Evolutionary conservation across 1,140 invertebrate genomes (phyloP), one percentile per base, ranked within the genome.

Genomic region (Eumeta japonica): DNA sequence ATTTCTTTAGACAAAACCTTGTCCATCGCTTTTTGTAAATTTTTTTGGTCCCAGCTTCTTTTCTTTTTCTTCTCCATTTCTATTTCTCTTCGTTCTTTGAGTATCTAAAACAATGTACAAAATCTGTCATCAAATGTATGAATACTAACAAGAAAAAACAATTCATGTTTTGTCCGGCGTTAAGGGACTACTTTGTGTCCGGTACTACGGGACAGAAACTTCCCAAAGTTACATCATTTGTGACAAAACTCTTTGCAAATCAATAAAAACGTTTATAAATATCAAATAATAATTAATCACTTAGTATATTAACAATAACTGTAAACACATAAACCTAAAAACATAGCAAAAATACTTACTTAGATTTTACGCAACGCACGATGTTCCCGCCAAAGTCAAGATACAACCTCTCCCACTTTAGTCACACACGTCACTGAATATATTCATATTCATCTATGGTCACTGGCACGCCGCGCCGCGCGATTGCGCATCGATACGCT

Each of bases 1-100:
- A 58, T 18, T 48, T 52, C 33, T 46, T 52, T 52, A 7, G 40
- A 48, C 37, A 47, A 13, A 48, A 55, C 45, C 42, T 52, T 50
- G 40, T 50, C 43, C 20, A 50, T 46, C 28, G 53, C 50, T 33
- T 30, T 52, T 48, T 37, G 45, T 39, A 55, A 47, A 28, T 34
- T 47, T 31, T 47, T 31, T 43, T 32, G 31, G 33, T 48, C 39
- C 51, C 48, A 55, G 0, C 19, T 36, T 51, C 52, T 44, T 50
- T 48, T 54, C 34, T 46, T 44, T 48, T 52, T 49, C 33, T 45
- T 31, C 43, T 47, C 36, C 31, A 50, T 46, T 43, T 51, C 16
- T 5, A 24, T 30, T 7, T 36, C 32, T 39, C 19, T 45, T 18
- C 39, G 44, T 38, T 41, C 15, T 37, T n/a, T n/a, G n/a, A n/a